Evolutionary conservation across 2,113 vertebrate genomes (phyloP), one percentile per base, ranked within the genome.

Genomic region (Tichodroma muraria): DNA sequence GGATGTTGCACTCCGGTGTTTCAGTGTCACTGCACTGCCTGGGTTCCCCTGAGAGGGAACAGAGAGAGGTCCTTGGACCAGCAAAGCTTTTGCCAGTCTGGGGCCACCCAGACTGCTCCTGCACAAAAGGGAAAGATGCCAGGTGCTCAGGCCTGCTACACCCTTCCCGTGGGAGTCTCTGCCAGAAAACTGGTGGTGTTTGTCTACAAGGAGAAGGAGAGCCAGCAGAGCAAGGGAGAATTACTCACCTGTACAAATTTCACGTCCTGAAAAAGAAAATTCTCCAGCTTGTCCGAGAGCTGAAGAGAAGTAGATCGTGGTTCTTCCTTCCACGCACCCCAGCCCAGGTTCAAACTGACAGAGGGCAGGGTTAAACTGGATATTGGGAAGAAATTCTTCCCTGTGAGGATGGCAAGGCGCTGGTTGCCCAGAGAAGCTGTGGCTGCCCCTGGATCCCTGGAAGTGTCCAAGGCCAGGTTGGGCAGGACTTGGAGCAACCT

Each of bases 391-490:
- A 54, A 57, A 35, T 61, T 61, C n/a, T 12, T 68, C n/a, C 1
- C 54, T 54, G 11, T 31, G 53, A 47, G 40, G 54, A 17, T 61
- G n/a, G 1, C 0, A 2, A 60, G 40, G n/a, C 23, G 6, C 27
- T 19, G 37, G 22, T 5, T 85, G 31, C 3, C 16, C 53, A 25
- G 24, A 53, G 61, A 3, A 61, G 38, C 53, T 82, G 53, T 82
- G 47, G 13, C 54, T 68, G 61, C 47, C 6, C 17, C 30, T 68
- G 57, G 35, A 64, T 64, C 57, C 47, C 24, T 64, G 70, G 9
- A 9, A 54, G 30, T 69, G 54, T 27, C 22, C 54, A 21, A 47
- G 17, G 24, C 24, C 78, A 35, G 8, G 1, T 0, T 76, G 53
- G 69, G 5, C 6, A 6, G 53, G 23, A 6, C 28, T 75, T 68